These are phyloP conservation scores for Leptinotarsa undecemlineata DNA, from an alignment of 1,140 invertebrate genomes.

Conservation along the genomic window DNA sequence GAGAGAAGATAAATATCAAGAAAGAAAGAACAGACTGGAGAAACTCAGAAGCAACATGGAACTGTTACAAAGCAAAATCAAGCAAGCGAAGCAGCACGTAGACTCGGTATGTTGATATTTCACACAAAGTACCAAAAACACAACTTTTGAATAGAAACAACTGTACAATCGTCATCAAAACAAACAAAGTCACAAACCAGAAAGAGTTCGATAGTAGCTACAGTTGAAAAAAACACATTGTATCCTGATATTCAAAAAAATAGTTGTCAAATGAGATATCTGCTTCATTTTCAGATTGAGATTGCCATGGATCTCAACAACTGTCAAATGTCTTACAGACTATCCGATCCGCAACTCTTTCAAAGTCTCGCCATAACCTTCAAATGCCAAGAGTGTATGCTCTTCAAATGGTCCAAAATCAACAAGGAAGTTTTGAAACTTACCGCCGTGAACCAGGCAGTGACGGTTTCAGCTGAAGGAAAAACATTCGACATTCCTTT, in stretches of 20 bases:
- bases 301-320: slow-evolving; percentile 57
- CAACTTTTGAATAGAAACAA: too few relatives aligned
- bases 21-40: slow-evolving; percentile 11
- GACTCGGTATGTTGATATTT: slow-evolving; percentile 66
- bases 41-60: slow-evolving; percentile 19
- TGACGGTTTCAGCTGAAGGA: slow-evolving; percentile 13
- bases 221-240: too few relatives aligned
- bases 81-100: slow-evolving; percentile 77
- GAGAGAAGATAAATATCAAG: too few relatives aligned
- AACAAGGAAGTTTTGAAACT: slow-evolving; percentile 16
- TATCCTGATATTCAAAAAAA: too few relatives aligned
- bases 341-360: slow-evolving; percentile 44
- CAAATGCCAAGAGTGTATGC: slow-evolving; percentile 38
- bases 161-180: too few relatives aligned
- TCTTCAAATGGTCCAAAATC: slow-evolving; percentile 34
- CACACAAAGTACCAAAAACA: neutral
- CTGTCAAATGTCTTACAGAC: slow-evolving; percentile 76
- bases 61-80: slow-evolving; percentile 64
- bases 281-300: slow-evolving; percentile 34
- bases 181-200: too few relatives aligned
- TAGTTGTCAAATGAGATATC: too few relatives aligned
- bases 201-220: too few relatives aligned
- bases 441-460: slow-evolving; percentile 19
- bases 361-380: slow-evolving; percentile 38
- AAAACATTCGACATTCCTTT: slow-evolving; percentile 13